phyloP scores from a whole-genome alignment of 2,888 invertebrate species.

The Callyntrura sp. region DNA sequence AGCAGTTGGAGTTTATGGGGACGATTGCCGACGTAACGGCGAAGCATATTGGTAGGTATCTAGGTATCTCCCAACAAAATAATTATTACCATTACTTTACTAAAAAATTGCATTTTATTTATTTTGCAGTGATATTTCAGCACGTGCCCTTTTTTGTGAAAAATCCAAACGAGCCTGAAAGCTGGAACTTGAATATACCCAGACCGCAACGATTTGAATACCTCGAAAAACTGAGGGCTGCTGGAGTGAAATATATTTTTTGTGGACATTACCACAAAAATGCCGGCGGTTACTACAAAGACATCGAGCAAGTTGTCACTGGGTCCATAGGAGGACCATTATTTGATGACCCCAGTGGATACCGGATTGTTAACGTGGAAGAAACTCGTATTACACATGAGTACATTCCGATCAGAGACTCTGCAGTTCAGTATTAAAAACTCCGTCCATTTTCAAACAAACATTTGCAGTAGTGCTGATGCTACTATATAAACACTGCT shows the following conservation, averaged over 20 bases:
- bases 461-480: too few species aligned
- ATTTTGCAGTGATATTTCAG: constrained; percentile 85
- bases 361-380: constrained; percentile 85
- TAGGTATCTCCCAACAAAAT: not conserved
- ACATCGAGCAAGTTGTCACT: constrained; percentile 85
- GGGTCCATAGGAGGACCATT: constrained; percentile 86
- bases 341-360: constrained; percentile 86
- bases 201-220: constrained; percentile 84
- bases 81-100: not conserved
- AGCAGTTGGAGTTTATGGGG: constrained; percentile 86
- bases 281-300: constrained; percentile 85
- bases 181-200: constrained; percentile 85
- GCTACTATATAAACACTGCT: too few species aligned
- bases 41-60: constrained; percentile 82
- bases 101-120: not conserved
- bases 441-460: too few species aligned
- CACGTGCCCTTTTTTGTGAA: constrained; percentile 86
- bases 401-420: constrained; percentile 80
- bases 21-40: constrained; percentile 79
- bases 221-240: constrained; percentile 85
- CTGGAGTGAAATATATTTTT: constrained; percentile 86
- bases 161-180: constrained; percentile 84
- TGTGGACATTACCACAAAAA: constrained; percentile 86
- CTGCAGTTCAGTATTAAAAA: too few species aligned
- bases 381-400: constrained; percentile 85